phyloP scores from a whole-genome alignment of 2,113 vertebrate species.

The Proteles cristata region DNA sequence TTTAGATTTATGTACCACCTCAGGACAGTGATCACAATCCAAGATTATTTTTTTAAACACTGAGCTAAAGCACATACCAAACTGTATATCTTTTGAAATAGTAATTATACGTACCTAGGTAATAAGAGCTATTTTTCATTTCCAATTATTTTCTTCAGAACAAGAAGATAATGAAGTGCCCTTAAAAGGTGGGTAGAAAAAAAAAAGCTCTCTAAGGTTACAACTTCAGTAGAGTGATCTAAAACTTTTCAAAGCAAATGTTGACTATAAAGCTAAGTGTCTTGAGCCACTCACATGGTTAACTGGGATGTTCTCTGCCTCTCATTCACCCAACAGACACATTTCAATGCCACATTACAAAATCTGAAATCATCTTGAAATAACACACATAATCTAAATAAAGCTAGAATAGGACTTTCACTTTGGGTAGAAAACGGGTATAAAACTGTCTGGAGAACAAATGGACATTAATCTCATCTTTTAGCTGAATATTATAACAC shows the following conservation, averaged over 20 bases:
- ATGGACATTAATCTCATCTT: not conserved
- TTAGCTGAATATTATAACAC: not conserved
- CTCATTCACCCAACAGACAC: not conserved
- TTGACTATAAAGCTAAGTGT: not conserved
- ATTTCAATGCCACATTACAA: not conserved
- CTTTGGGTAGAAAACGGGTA: not conserved
- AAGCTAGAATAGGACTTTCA: not conserved
- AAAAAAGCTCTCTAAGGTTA: not conserved
- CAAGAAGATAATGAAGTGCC: not conserved
- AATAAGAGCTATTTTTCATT: not conserved
- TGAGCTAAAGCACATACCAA: not conserved
- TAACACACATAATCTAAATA: not conserved
- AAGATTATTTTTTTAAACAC: not conserved
- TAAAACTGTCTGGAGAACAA: not conserved
- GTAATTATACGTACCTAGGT: not conserved
- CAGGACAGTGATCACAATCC: not conserved
- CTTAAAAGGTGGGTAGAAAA: not conserved
- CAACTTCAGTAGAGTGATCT: not conserved
- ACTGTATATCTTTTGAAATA: not conserved
- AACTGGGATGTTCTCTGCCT: not conserved
- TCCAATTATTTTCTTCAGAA: constrained; percentile 17
- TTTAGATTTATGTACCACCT: not conserved
- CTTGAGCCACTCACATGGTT: not conserved
- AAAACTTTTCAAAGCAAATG: not conserved
- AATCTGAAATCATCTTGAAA: constrained; percentile 17